Evolutionary conservation across 2,797 vertebrate genomes (phyloP), one percentile per base, ranked within the genome.

Genomic region (Rachycentron canadum): DNA sequence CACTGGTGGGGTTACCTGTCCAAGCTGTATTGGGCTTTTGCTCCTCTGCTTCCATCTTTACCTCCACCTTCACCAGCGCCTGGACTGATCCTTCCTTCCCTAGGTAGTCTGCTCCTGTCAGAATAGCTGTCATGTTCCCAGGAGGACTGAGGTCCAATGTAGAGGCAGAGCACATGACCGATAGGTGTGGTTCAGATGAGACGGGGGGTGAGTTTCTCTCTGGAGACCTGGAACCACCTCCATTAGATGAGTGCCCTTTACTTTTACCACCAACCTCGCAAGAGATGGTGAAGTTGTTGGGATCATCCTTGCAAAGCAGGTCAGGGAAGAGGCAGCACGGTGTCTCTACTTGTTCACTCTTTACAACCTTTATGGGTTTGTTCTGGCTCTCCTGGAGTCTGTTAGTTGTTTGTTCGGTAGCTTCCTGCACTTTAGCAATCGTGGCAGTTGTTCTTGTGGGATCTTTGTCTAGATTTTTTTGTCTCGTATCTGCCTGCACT

Each of bases 221-320:
- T 0, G 95, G 88, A 10, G 95, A 94, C 57, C 81, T 82, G 28
- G 86, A 72, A 26, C 85, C 80, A 0, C 86, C 77, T 16, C 92
- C 69, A 0, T 81, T 62, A 9, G 87, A 80, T 0, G 69, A 83
- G 16, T 94, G 93, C 0, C 94, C 88, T 0, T 97, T 97, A 0
- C 82, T 81, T 26, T 95, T 96, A 60, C 94, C 94, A 3, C 94
- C 95, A 1, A 96, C 96, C 0, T 97, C 96, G 16, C 97, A 96
- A n/a, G 97, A 98, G 85, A 98, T 97, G 32, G 97, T 99, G 91
- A 97, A 98, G 85, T 98, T 96, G 69, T 96, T 96, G 59, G 98
- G 98, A 87, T 99, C 97, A 0, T 99, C 97, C 82, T 97, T 98
- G 69, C 96, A 95, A 69, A 99, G 96, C 89, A 99, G 95, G 88